These are phyloP conservation scores for Cecidostiba fungosa DNA, from an alignment of 2,888 invertebrate species.

Conservation along the genomic window DNA sequence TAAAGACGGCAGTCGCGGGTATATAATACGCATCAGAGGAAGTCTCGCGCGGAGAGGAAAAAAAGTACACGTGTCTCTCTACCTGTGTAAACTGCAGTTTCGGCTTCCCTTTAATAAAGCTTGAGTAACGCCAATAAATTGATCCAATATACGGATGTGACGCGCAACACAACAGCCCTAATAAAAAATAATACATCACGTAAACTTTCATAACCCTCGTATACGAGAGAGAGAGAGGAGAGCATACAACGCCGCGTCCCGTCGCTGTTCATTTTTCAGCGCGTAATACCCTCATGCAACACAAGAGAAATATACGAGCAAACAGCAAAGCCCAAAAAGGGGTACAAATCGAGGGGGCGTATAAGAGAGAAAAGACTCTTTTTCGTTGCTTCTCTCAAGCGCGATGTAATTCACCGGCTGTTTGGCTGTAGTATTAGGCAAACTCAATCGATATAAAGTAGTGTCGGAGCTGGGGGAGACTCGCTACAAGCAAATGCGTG, in stretches of 20 bases:
- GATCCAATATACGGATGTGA: not conserved
- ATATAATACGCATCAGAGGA: not conserved
- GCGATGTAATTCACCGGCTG: not conserved
- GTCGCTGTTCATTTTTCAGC: not conserved
- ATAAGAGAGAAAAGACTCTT: not conserved
- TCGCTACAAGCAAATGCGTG: not conserved
- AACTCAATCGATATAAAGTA: not conserved
- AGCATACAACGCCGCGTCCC: too few relatives aligned
- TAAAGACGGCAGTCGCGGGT: not conserved
- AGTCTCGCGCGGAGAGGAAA: not conserved
- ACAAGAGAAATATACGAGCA: not conserved
- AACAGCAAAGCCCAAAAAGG: not conserved
- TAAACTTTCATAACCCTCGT: not conserved
- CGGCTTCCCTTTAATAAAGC: not conserved
- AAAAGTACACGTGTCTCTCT: too few relatives aligned
- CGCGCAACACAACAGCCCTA: not conserved
- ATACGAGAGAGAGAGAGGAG: too few relatives aligned
- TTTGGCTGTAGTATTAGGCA: not conserved
- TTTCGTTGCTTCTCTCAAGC: not conserved
- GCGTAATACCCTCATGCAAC: not conserved
- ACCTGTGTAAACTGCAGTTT: not conserved
- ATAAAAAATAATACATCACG: conserved; percentile 1
- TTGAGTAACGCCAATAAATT: not conserved
- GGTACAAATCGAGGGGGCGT: conserved; percentile 12
- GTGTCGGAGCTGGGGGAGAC: not conserved